phyloP scores from a whole-genome alignment of 1,140 invertebrate genomes.

The Leptinotarsa lineolata region DNA sequence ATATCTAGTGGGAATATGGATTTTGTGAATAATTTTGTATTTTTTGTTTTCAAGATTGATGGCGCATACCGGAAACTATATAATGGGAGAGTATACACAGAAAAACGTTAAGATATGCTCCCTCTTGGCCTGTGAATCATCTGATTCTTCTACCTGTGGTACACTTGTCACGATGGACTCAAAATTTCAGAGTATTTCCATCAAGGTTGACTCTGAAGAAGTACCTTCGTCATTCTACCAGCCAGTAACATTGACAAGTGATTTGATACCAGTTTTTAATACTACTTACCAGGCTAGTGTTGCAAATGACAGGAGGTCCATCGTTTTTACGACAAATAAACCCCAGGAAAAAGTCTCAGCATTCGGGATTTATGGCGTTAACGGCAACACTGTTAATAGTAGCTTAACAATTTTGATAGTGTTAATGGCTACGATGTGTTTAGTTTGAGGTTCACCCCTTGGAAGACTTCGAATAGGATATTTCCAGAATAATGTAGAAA shows the following conservation, averaged over 20 bases:
- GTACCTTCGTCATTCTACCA: conserved; percentile 31
- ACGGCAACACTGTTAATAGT: background rate
- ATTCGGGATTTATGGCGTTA: conserved; percentile 36
- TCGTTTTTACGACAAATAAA: conserved; percentile 27
- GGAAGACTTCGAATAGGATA: background rate
- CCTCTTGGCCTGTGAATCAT: conserved; percentile 32
- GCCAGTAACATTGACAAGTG: conserved; percentile 31
- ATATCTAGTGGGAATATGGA: too few species aligned
- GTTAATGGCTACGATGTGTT: too few species aligned
- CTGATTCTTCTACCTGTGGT: conserved; percentile 35
- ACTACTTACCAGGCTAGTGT: conserved; percentile 28
- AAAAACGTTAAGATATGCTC: conserved; percentile 33
- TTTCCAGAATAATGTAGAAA: background rate
- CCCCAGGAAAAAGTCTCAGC: conserved; percentile 29
- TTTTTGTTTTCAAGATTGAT: conserved; percentile 15
- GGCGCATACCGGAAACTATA: conserved; percentile 30
- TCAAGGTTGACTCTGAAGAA: conserved; percentile 27
- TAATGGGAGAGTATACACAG: conserved; percentile 13
- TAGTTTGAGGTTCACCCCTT: background rate
- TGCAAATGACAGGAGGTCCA: conserved; percentile 15
- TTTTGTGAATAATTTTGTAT: too few species aligned
- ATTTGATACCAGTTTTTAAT: conserved; percentile 32
- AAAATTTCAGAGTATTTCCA: conserved; percentile 34
- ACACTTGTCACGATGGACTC: conserved; percentile 26
- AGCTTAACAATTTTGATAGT: background rate